Conservation (phyloP, 2,888 invertebrate species). For the Seira sanloemensis region DNA sequence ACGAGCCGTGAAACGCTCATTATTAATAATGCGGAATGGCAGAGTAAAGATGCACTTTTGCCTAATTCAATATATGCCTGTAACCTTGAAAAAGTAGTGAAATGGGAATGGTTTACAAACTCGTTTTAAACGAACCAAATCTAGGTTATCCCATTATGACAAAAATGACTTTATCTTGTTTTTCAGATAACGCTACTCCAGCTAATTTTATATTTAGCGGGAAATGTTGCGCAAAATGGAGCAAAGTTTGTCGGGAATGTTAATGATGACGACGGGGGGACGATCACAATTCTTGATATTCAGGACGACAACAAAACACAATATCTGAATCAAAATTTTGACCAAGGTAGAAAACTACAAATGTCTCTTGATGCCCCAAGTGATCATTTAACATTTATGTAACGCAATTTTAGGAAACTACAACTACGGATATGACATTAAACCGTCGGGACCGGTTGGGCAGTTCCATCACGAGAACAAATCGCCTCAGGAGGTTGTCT, state of each 20-base stretch:
- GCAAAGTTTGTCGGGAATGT: conserved; percentile 63
- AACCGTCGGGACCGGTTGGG: conserved; percentile 80
- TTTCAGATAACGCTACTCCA: conserved; percentile 44
- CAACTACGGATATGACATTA: conserved; percentile 86
- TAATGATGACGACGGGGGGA: conserved; percentile 77
- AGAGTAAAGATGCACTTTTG: not conserved
- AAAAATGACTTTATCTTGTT: conserved; percentile 26
- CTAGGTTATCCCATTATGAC: not conserved
- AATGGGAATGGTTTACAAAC: not conserved
- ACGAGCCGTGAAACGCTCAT: not conserved
- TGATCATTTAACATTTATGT: not conserved
- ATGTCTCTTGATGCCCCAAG: not conserved
- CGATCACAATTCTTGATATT: conserved; percentile 81
- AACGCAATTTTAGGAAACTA: conserved; percentile 80
- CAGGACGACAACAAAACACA: conserved; percentile 85
- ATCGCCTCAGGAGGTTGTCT: conserved; percentile 86
- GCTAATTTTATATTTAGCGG: conserved; percentile 41
- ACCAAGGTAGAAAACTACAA: conserved; percentile 80
- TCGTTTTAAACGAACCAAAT: not conserved
- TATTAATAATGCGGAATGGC: not conserved
- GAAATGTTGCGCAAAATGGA: not conserved
- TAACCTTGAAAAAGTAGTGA: not conserved
- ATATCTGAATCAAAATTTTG: conserved; percentile 86
- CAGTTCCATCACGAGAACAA: conserved; percentile 88
- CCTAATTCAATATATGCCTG: not conserved